Percentiles rank a stretch among this genome's conserved stretches.
Conservation (phyloP, 2,113 vertebrate species). For the Anser cygnoides region DNA sequence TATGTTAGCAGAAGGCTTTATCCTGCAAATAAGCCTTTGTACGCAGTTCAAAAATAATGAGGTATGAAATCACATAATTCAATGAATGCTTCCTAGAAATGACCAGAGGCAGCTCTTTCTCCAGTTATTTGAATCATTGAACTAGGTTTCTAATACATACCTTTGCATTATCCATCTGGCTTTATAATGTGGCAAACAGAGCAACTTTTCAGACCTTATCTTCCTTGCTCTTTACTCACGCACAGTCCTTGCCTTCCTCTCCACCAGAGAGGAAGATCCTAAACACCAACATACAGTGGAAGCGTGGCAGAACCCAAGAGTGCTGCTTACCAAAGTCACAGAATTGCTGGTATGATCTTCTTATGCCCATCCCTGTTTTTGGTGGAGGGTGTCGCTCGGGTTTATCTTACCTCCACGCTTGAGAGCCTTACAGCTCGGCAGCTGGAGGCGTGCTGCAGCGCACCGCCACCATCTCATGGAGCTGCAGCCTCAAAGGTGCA, state of each 20-base stretch:
- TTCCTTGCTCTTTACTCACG: neutral
- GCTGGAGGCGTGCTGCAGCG: rapidly evolving
- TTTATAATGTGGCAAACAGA: neutral
- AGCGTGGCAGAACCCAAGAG: neutral
- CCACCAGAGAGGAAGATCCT: neutral
- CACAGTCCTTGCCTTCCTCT: neutral
- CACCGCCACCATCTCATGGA: rapidly evolving
- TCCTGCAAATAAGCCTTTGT: neutral
- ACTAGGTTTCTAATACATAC: neutral
- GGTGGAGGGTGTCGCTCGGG: neutral
- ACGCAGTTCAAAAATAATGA: neutral
- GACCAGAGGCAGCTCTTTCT: neutral
- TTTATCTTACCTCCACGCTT: neutral
- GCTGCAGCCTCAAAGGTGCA: neutral
- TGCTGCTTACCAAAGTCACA: neutral
- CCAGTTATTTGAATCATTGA: neutral
- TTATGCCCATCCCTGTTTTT: neutral
- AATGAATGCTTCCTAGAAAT: neutral
- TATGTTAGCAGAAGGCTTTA: neutral
- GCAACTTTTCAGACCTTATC: neutral
- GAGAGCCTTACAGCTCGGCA: neutral
- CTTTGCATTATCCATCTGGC: neutral
- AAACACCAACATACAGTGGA: neutral
- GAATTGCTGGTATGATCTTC: neutral
- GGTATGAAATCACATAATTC: neutral